Evolutionary conservation across 2,113 vertebrate species (phyloP), one percentile per base, ranked within the genome.

Genomic region (Bagarius yarrelli): DNA sequence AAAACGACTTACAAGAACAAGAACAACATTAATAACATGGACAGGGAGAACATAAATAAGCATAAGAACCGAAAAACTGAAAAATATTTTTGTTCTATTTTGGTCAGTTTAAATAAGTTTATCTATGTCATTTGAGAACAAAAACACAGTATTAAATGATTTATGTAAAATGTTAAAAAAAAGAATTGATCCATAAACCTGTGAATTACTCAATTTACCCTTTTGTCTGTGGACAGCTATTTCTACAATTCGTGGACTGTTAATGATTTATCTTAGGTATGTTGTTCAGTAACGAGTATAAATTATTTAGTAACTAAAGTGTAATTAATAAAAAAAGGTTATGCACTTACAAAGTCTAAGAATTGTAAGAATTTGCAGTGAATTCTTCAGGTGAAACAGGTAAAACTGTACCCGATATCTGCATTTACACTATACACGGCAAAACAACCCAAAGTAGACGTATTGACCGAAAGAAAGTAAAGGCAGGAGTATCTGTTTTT

Each of bases 271-370:
- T 25, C 23, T 25, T 16, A 47, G 47, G 23, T 14, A 50, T 9
- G 25, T 70, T 47, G 47, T 18, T 47, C 67, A 70, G 23, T 50
- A 70, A 50, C 67, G 23, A 67, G 11, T 40, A 67, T 44, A 11
- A 67, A 67, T 67, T 44, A 40, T 44, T 67, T 36, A 67, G 21
- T 67, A 67, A 40, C 64, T 50, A 50, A 23, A 70, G 40, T 47
- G 67, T 50, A 50, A 70, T 70, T 70, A 70, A 70, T 70, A 70
- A 27, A 40, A 47, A 70, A 4, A n/a, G n/a, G 23, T 16, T 47
- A 50, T 47, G 13, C 18, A 15, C 40, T 47, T 70, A 70, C 40
- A 25, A n/a, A 70, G 40, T 14, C 4, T 67, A n/a, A 67, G 32
- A 36, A 67, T n/a, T 67, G 34, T 67, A 67, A 40, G 34, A 12